Evolutionary conservation across 2,113 vertebrate genomes (phyloP), one percentile per base, ranked within the genome.

Genomic region (Chlamydotis undulata): DNA sequence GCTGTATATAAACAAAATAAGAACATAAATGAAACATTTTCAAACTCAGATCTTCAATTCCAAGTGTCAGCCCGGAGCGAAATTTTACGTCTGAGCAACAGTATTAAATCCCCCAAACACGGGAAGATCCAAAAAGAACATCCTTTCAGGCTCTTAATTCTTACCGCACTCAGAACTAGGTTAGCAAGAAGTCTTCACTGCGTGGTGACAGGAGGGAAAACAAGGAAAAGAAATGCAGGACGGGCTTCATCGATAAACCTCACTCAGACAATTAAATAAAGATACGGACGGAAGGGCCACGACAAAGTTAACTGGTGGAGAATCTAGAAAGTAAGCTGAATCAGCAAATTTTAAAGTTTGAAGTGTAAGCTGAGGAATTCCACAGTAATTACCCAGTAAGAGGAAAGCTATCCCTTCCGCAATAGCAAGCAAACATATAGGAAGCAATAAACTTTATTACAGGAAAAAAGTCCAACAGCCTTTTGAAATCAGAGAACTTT

Each of bases 361-460:
- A 61, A 81, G 29, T 35, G 13, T 50, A 90, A 95, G 28, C 35
- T 69, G 22, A 41, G 76, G 81, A 33, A 74, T 65, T 80, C 18
- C 7, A 43, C 39, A 64, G 74, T 23, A 45, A 39, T 81, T 25
- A 43, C 33, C 67, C 86, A 73, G n/a, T 13, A 78, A 23, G 59
- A 10, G 70, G 53, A 45, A 89, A 80, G 12, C 39, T 53, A 41
- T 28, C n/a, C 59, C 41, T 45, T 73, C 84, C 78, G 4, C 12
- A 47, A 16, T 28, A 35, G 25, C 77, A 94, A 71, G 86, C 21
- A 77, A 64, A 84, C 13, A 49, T 5, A 65, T 31, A 95, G 96
- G 95, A 96, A 97, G 94, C 96, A 96, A 92, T 97, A 94, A 97
- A 65, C 19, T 97, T 98, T 97, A 97, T 37, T 76, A 41, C 39